Conservation (phyloP, 2,888 invertebrate genomes). For the Argynnis bischoffii region DNA sequence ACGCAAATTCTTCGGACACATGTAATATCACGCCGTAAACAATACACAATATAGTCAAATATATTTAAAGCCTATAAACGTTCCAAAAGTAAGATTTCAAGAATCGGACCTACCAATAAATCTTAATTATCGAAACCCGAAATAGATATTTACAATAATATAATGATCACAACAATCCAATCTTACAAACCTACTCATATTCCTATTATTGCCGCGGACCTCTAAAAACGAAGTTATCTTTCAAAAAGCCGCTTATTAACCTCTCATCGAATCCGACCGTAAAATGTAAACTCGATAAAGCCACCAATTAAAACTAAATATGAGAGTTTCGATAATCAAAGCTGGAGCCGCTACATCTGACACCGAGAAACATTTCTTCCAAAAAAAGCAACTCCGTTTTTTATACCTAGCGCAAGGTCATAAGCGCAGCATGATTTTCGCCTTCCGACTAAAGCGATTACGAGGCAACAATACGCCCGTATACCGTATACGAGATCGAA, state of each 20-base stretch:
- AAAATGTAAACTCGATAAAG: constrained; percentile 83
- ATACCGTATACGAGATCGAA: constrained; percentile 38
- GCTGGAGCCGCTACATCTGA: constrained; percentile 80
- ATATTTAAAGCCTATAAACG: constrained; percentile 3
- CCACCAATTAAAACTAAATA: constrained; percentile 83
- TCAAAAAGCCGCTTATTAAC: constrained; percentile 83
- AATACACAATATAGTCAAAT: constrained; percentile 11
- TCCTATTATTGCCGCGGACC: constrained; percentile 70
- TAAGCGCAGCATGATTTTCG: constrained; percentile 78
- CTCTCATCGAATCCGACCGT: constrained; percentile 81
- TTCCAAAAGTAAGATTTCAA: constrained; percentile 9
- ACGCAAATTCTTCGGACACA: constrained; percentile 53
- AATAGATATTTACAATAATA: constrained; percentile 42
- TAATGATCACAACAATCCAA: constrained; percentile 43
- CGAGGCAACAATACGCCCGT: constrained; percentile 48
- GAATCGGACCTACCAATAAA: constrained; percentile 31
- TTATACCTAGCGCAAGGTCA: constrained; percentile 74
- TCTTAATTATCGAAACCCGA: constrained; percentile 40
- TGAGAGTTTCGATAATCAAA: constrained; percentile 82
- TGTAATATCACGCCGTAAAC: constrained; percentile 31
- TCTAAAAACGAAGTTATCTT: constrained; percentile 77
- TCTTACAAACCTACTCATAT: constrained; percentile 55
- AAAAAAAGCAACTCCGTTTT: constrained; percentile 74
- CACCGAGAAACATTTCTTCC: constrained; percentile 74
- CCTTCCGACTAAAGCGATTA: constrained; percentile 71